A percentile compares a stretch with the other conserved stretches of the same genome.
phyloP scores from a whole-genome alignment of 2,888 invertebrate genomes.

The Sinhomidia bicolor region DNA sequence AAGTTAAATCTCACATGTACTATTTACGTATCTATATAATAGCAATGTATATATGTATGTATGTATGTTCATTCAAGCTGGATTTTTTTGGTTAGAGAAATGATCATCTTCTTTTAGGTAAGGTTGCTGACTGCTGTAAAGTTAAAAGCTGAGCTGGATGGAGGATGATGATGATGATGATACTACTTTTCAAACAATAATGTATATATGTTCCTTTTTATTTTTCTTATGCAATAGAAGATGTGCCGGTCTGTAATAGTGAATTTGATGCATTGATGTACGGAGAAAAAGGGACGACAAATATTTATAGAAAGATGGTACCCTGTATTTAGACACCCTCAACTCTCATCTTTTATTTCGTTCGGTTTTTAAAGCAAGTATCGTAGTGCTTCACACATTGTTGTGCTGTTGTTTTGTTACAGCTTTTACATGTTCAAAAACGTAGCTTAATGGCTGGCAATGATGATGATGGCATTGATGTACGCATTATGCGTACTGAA shows the following conservation, averaged over 20 bases:
- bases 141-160: slow-evolving; percentile 23
- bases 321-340: slow-evolving; percentile 32
- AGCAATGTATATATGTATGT: neutral
- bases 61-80: neutral
- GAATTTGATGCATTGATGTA: slow-evolving; percentile 17
- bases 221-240: neutral
- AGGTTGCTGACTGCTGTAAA: no score
- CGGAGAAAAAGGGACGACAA: neutral
- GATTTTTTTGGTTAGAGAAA: neutral
- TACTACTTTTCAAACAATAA: slow-evolving; percentile 43
- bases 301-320: neutral
- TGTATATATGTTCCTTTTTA: neutral
- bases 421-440: no score
- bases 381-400: neutral
- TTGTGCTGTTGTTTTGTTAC: neutral
- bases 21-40: neutral
- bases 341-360: slow-evolving; percentile 37
- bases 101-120: no score
- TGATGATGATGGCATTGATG: no score
- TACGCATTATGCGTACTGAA: no score
- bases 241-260: neutral
- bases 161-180: slow-evolving; percentile 11
- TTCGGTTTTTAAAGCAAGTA: neutral
- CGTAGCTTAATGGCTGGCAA: no score
- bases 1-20: slow-evolving; percentile 41